phyloP scores from a whole-genome alignment of 35 echinoderm and acorn worm genomes.

The Eucidaris tribuloides region DNA sequence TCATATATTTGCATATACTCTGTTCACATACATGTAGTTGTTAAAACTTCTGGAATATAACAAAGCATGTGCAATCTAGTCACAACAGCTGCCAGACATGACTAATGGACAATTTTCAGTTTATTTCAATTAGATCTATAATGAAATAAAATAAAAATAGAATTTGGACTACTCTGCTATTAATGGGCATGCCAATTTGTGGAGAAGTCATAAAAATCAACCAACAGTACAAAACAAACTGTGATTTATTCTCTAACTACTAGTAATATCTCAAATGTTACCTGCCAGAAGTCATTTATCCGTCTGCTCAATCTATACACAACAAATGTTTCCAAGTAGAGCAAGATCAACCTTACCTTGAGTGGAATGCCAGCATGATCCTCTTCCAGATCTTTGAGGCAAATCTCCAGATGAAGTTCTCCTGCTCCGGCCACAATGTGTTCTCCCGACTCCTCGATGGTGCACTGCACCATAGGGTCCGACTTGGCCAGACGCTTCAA shows the following conservation, averaged over 20 bases:
- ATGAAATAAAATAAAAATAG: background rate
- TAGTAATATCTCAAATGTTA: background rate
- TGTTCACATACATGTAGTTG: no score
- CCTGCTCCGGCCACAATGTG: constrained; percentile 97
- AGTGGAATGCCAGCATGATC: constrained; percentile 94
- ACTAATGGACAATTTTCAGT: no score
- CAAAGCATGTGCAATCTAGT: no score
- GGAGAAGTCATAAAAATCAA: background rate
- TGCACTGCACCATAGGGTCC: constrained; percentile 89
- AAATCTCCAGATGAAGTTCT: constrained; percentile 98
- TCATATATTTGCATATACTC: no score
- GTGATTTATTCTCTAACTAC: background rate
- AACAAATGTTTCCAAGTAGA: no score
- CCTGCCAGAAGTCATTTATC: background rate
- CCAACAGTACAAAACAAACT: background rate
- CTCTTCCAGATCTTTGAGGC: constrained; percentile 98
- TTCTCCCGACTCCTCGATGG: constrained; percentile 94
- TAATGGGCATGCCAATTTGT: background rate
- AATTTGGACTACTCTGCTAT: background rate
- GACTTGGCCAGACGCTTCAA: constrained; percentile 94
- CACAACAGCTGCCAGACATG: no score
- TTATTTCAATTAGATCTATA: no score
- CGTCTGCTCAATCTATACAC: no score
- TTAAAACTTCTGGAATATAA: no score
- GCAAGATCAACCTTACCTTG: constrained; percentile 31